Conservation (phyloP, 2,797 vertebrate species). For the Malacoctenus gilli region DNA sequence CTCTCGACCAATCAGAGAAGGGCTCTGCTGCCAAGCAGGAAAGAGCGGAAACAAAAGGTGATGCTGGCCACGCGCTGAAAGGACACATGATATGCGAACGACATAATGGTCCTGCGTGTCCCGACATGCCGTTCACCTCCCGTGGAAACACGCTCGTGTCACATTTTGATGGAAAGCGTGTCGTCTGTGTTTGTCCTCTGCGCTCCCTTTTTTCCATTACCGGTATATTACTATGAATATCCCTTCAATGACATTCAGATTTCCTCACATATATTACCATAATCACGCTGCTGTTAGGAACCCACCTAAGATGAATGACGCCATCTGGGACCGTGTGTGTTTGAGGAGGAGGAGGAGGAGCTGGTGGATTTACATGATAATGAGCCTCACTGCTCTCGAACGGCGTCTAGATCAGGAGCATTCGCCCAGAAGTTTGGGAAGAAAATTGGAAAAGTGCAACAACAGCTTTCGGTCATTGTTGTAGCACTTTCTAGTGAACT, state of each 20-base stretch:
- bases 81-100: conserved; percentile 30
- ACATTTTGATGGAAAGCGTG: conserved; percentile 34
- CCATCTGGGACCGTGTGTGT: conserved; percentile 48
- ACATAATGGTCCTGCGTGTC: conserved; percentile 16
- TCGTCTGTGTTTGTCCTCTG: conserved; percentile 3
- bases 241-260: conserved; percentile 50
- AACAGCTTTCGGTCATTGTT: no score
- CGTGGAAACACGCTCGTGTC: conserved; percentile 18
- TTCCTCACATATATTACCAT: conserved; percentile 54
- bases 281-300: conserved; percentile 31
- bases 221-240: conserved; percentile 14
- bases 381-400: conserved; percentile 45
- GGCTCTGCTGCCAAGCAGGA: conserved; percentile 42
- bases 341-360: conserved; percentile 13
- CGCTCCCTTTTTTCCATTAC: no score
- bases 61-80: conserved; percentile 26
- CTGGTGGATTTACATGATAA: conserved; percentile 64
- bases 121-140: conserved; percentile 14
- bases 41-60: conserved; percentile 47
- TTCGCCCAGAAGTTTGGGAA: conserved; percentile 40
- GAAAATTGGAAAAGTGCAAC: conserved; percentile 36
- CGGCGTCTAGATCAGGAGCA: conserved; percentile 40
- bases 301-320: conserved; percentile 27
- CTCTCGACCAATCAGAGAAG: conserved; percentile 37
- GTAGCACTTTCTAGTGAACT: no score